Evolutionary conservation across 2,113 vertebrate species (phyloP).

Genomic region (Cathartes aura): DNA sequence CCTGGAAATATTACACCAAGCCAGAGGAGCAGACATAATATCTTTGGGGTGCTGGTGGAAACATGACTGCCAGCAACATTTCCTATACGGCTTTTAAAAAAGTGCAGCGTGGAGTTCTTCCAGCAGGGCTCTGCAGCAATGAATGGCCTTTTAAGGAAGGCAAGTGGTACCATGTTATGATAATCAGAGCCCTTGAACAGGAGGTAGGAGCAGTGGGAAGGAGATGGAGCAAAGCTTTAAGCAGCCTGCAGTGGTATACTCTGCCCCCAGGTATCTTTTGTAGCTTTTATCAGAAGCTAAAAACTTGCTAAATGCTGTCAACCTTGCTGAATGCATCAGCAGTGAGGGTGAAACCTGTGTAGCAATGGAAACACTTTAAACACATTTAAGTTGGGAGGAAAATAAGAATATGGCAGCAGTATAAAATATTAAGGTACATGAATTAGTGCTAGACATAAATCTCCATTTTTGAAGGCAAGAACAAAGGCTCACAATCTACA

Average conservation of each 20-base stretch:
- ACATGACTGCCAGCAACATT: background rate
- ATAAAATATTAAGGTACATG: background rate
- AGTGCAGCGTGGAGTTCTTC: background rate
- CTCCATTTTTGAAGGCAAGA: background rate
- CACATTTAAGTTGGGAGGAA: background rate
- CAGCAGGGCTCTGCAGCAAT: background rate
- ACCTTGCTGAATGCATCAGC: background rate
- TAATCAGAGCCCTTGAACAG: background rate
- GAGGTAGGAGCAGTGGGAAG: background rate
- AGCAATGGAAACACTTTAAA: background rate
- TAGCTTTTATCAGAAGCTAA: background rate
- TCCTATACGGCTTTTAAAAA: background rate
- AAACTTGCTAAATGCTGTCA: background rate
- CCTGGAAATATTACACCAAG: background rate
- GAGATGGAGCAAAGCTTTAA: background rate
- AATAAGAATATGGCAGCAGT: background rate
- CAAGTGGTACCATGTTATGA: background rate
- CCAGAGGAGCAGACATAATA: background rate
- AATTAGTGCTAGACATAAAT: background rate
- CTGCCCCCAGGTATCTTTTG: background rate
- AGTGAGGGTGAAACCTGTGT: background rate
- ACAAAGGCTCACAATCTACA: background rate
- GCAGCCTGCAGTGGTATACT: rapidly evolving
- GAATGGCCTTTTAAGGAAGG: background rate
- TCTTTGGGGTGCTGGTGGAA: background rate